Base-by-base conservation (phyloP, 2,797 vertebrate species). In the Sebastes trivittatus region DNA sequence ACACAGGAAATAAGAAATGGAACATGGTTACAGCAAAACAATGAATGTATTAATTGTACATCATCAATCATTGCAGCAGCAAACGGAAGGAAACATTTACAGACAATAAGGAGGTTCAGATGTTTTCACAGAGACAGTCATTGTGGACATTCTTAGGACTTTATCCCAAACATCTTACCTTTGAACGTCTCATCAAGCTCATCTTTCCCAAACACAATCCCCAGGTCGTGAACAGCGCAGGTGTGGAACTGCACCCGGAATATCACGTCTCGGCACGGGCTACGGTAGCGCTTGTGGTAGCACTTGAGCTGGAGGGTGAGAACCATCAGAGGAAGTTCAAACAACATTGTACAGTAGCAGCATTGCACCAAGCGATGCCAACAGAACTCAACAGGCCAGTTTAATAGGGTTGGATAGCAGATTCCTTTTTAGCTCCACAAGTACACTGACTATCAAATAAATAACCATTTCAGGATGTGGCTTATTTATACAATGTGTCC, bases 201-300 rank as follows among this genome's bases (percentile, higher is more conserved):
- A 11, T 98, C 97, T 85, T 99, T 99, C 78, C 97, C 97, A 75
- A 99, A 99, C 78, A 99, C 96, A 0, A 99, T 91, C 0, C 97
- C 97, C 38, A 99, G 95, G 85, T 99, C 98, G 0, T 99, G 98
- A 76, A 99, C 96, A 0, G 98, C 98, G 0, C 98, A 99, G 0
- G 98, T 99, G 88, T 99, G 98, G 87, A 99, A 99, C 95, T 99
- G 98, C 72, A 98, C 98, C 0, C 98, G 95, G 95, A 99, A 99
- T 59, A 99, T 97, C 78, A 98, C 97, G 0, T 99, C 98, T 3
- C 98, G 95, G 42, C 96, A 96, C 0, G 98, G 96, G 83, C 96
- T 97, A 29, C 95, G 97, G 93, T 96, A 98, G 71, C 97, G 97
- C 92, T 99, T 99, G 92, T 99, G 98, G 91, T 99, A 99, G 86